phyloP scores from a whole-genome alignment of 2,113 vertebrate genomes.

The Halichoeres trimaculatus region DNA sequence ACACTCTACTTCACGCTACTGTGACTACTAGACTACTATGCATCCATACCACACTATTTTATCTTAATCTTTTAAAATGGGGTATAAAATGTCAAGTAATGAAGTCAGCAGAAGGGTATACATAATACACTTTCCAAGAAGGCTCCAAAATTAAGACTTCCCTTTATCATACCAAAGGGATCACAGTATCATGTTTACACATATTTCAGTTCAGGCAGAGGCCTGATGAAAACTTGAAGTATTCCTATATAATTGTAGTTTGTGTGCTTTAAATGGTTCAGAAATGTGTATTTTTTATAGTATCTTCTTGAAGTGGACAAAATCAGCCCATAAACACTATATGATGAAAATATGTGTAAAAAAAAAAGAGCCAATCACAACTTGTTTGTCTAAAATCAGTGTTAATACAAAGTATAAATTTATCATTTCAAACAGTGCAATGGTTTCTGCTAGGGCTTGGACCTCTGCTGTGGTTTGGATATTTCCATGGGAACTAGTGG shows the following conservation, averaged over 20 bases:
- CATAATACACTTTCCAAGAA: too few species aligned
- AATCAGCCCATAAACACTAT: constrained; percentile 34
- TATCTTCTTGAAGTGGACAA: constrained; percentile 23
- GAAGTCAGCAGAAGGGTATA: too few species aligned
- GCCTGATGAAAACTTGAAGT: neutral
- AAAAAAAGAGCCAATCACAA: too few species aligned
- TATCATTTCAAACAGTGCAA: constrained; percentile 51
- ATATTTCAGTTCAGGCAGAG: neutral
- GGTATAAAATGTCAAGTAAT: too few species aligned
- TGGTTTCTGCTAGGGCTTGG: constrained; percentile 37
- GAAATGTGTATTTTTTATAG: constrained; percentile 42
- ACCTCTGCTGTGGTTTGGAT: constrained; percentile 66
- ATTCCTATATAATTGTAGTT: neutral
- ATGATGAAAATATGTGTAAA: constrained; percentile 19
- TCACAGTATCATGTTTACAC: constrained; percentile 1
- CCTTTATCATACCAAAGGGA: neutral
- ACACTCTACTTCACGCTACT: too few species aligned
- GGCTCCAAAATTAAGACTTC: too few species aligned
- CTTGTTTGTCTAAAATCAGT: too few species aligned
- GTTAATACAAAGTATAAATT: too few species aligned
- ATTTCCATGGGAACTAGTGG: constrained; percentile 80
- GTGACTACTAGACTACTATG: too few species aligned
- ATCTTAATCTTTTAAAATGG: too few species aligned
- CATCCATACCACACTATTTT: too few species aligned
- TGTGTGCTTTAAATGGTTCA: neutral